Conservation (phyloP, 2,113 vertebrate genomes). For the Cygnus atratus region DNA sequence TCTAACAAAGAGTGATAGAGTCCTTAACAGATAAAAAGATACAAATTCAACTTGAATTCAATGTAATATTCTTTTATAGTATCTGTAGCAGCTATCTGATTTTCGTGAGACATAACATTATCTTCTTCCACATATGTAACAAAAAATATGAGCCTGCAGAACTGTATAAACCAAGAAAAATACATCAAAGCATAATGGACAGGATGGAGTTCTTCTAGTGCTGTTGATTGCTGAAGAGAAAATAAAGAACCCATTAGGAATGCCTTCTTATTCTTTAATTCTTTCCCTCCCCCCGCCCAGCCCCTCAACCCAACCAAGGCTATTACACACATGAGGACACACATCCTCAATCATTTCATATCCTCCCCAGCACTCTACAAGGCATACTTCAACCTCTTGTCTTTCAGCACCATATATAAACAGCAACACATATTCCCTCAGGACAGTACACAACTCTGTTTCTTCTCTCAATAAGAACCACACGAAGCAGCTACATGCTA, state of each 20-base stretch:
- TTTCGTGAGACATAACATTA: neutral
- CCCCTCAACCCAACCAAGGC: slow-evolving; percentile 35
- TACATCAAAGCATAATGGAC: neutral
- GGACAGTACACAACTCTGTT: slow-evolving; percentile 13
- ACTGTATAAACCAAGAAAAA: neutral
- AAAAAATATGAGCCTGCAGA: neutral
- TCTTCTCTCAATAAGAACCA: slow-evolving; percentile 11
- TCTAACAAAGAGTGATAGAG: neutral
- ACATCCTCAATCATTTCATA: slow-evolving; percentile 68
- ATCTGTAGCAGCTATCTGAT: neutral
- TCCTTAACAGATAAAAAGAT: neutral
- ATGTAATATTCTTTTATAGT: neutral
- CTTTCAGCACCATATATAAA: slow-evolving; percentile 56
- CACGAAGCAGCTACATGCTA: neutral
- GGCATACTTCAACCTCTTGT: slow-evolving; percentile 52
- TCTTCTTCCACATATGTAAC: neutral
- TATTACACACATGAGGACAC: slow-evolving; percentile 74
- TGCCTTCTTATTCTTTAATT: slow-evolving; percentile 58
- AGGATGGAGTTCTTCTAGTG: neutral
- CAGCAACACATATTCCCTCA: slow-evolving; percentile 43
- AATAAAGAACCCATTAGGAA: slow-evolving; percentile 58
- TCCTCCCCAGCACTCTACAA: slow-evolving; percentile 56
- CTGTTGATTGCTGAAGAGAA: slow-evolving; percentile 45
- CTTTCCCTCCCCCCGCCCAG: slow-evolving; percentile 48
- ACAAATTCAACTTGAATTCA: neutral